phyloP scores from a whole-genome alignment of 2,888 invertebrate genomes.

The Zaprionus lineosus region DNA sequence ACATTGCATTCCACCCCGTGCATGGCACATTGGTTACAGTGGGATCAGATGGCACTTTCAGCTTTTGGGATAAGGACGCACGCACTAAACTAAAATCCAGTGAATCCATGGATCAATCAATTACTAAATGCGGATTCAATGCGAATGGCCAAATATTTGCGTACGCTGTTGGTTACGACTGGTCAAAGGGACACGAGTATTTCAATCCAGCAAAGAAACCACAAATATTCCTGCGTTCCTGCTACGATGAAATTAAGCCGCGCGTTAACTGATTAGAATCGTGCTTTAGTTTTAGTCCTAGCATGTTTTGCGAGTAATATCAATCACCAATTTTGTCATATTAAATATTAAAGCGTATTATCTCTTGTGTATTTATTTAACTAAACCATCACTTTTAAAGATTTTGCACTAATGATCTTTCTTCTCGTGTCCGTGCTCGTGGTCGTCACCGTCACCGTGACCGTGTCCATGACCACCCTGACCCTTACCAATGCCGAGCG shows the following conservation, averaged over 20 bases:
- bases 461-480: constrained; percentile 82
- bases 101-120: constrained; percentile 96
- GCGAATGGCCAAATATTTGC: constrained; percentile 98
- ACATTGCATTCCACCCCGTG: constrained; percentile 97
- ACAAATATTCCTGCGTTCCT: constrained; percentile 96
- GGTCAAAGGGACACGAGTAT: constrained; percentile 90
- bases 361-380: constrained; percentile 41
- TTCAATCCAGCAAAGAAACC: constrained; percentile 97
- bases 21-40: constrained; percentile 99
- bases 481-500: constrained; percentile 80
- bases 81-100: constrained; percentile 98
- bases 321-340: constrained; percentile 27
- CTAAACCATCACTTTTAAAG: constrained; percentile 36
- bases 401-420: constrained; percentile 64
- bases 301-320: constrained; percentile 59
- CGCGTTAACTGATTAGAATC: constrained; percentile 82
- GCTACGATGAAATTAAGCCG: constrained; percentile 98
- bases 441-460: constrained; percentile 46
- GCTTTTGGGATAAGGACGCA: constrained; percentile 99
- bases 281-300: constrained; percentile 36
- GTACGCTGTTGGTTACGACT: constrained; percentile 98
- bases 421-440: no score
- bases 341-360: constrained; percentile 30
- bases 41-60: constrained; percentile 98
- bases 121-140: constrained; percentile 96